These are phyloP conservation scores for Chironomus tepperi DNA, from an alignment of 1,140 invertebrate genomes.

Conservation along the genomic window DNA sequence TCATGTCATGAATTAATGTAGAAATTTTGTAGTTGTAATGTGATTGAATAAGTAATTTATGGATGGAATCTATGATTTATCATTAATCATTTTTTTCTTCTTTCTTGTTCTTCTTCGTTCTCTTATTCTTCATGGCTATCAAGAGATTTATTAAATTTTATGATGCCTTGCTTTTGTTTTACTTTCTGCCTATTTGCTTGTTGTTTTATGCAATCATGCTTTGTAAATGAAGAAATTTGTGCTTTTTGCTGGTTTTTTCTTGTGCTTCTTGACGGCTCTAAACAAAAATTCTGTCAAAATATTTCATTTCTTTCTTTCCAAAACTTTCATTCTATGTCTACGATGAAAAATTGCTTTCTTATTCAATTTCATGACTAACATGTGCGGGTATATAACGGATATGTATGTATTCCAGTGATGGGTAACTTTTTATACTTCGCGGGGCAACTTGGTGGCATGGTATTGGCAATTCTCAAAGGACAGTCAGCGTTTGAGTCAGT, in stretches of 20 bases:
- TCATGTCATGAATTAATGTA: constrained; percentile 6
- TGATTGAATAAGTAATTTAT: constrained; percentile 15
- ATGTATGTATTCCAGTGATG: no score
- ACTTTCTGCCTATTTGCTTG: no score
- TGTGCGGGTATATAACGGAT: constrained; percentile 6
- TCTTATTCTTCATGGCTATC: not conserved
- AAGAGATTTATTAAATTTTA: constrained; percentile 15
- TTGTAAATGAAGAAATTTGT: not conserved
- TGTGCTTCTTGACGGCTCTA: not conserved
- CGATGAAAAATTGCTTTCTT: constrained; percentile 8
- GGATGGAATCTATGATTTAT: constrained; percentile 8
- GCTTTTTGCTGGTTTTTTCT: not conserved
- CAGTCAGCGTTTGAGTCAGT: no score
- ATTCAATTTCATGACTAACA: not conserved
- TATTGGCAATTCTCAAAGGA: no score
- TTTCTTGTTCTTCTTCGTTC: no score
- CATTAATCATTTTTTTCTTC: not conserved
- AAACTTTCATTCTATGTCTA: not conserved
- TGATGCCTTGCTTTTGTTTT: not conserved
- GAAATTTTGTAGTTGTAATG: no score
- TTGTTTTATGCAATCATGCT: constrained; percentile 13
- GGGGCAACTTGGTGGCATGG: no score
- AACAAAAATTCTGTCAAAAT: constrained; percentile 9
- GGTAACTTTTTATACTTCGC: no score
- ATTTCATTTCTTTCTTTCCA: not conserved